These are phyloP conservation scores for Daptonema setosum DNA, from an alignment of 2,888 invertebrate species.

Conservation along the genomic window DNA sequence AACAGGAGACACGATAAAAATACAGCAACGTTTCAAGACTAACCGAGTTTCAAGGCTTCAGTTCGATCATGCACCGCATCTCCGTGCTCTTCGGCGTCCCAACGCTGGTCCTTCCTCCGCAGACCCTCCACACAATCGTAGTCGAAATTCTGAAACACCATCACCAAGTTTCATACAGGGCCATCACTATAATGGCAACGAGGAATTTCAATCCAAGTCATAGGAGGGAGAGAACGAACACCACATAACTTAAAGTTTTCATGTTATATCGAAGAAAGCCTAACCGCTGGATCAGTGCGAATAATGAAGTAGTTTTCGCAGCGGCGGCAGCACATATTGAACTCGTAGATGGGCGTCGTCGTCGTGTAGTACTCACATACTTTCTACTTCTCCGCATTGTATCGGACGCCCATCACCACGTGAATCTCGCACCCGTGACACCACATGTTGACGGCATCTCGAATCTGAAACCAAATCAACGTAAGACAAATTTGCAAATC, in stretches of 20 bases:
- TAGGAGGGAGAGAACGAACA: too few species aligned
- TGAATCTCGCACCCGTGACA: conserved; percentile 93
- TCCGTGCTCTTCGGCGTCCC: conserved; percentile 90
- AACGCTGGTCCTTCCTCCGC: conserved; percentile 80
- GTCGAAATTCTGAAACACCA: conserved; percentile 65
- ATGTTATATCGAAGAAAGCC: too few species aligned
- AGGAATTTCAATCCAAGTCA: too few species aligned
- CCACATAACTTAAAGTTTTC: too few species aligned
- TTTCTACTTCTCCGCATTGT: conserved; percentile 46
- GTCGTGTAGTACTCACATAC: conserved; percentile 93
- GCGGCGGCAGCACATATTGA: conserved; percentile 94
- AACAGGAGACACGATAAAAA: too few species aligned
- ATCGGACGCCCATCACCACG: conserved; percentile 95
- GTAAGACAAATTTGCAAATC: too few species aligned
- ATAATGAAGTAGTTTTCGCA: conserved; percentile 93
- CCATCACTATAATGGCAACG: too few species aligned
- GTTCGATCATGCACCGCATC: conserved; percentile 15
- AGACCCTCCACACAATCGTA: conserved; percentile 87
- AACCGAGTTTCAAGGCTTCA: too few species aligned
- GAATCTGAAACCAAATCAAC: too few species aligned
- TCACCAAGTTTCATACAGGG: too few species aligned
- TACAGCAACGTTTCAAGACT: too few species aligned
- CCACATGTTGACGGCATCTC: conserved; percentile 99
- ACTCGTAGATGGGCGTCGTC: conserved; percentile 87
- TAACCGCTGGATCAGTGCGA: conserved; percentile 84